Base-by-base conservation (phyloP, 2,888 invertebrate genomes). In the Dusona sp. region DNA sequence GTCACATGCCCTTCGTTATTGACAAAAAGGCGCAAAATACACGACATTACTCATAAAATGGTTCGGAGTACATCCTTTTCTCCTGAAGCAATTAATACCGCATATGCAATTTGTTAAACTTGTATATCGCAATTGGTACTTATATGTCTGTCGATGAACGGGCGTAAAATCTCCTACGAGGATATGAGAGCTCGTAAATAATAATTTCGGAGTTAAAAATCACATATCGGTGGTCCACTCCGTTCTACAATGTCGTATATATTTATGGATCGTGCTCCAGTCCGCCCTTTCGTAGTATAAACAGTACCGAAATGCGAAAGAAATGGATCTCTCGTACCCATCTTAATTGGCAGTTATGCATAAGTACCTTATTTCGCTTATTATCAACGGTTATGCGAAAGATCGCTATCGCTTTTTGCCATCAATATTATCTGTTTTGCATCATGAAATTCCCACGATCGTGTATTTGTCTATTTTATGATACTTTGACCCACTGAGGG, bases 341-440 rank as follows among this genome's bases (percentile, higher is more conserved):
- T 90, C 90, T 90, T 90, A 90, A 90, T 90, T 91, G 90, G 91
- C 89, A 90, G 87, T 91, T 80, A 70, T 25, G 22, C 80, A 86
- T 86, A 85, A 88, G 87, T 89, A 88, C 89, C 89, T 90, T 89
- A 89, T 91, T 91, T 88, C 87, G 88, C 86, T 88, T 89, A 22
- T 45, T 45, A 89, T 86, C 73, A 79, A 73, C 85, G 83, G 65
- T 75, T 78, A 57, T 83, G 79, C 85, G 81, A 79, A 78, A 78
- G 79, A 54, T 38, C 48, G 25, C 64, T 45, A 54, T 70, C 57
- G 73, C n/a, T 38, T 45, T 70, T 45, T 45, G 29, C 70, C 70
- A 70, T 45, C 13, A 13, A 70, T 70, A 45, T 64, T 64, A 64
- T 29, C 7, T 33, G 7, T 19, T 33, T 33, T 19, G 64, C 6